phyloP scores from a whole-genome alignment of 2,797 vertebrate genomes.

The Coccyzus lansbergi region DNA sequence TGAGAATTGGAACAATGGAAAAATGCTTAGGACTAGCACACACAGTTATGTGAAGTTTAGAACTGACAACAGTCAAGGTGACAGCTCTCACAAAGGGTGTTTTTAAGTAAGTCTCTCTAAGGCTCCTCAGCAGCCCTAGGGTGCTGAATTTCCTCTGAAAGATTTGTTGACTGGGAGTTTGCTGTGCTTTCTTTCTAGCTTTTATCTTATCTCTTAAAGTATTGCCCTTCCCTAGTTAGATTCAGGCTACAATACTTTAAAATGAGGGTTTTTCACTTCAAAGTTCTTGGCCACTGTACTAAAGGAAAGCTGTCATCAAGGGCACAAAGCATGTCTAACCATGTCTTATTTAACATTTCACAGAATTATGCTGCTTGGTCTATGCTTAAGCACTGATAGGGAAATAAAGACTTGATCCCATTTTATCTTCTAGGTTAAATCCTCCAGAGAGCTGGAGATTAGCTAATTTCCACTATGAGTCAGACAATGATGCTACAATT shows the following conservation, averaged over 20 bases:
- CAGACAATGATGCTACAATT: neutral
- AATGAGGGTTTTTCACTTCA: neutral
- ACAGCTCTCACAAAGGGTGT: neutral
- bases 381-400: neutral
- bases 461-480: neutral
- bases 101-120: neutral
- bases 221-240: neutral
- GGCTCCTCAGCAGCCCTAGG: neutral
- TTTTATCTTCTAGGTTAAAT: neutral
- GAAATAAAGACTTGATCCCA: neutral
- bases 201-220: neutral
- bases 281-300: neutral
- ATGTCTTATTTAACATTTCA: neutral
- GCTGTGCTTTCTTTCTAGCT: neutral
- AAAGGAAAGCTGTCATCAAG: neutral
- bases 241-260: neutral
- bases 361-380: rapidly evolving
- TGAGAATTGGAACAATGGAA: neutral
- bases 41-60: neutral
- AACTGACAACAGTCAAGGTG: neutral
- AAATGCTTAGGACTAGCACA: neutral
- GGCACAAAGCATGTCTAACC: neutral
- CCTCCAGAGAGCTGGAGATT: neutral
- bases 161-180: neutral
- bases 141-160: neutral